Evolutionary conservation across 2,113 vertebrate genomes (phyloP), one percentile per base, ranked within the genome.

Genomic region (Mesocricetus auratus): DNA sequence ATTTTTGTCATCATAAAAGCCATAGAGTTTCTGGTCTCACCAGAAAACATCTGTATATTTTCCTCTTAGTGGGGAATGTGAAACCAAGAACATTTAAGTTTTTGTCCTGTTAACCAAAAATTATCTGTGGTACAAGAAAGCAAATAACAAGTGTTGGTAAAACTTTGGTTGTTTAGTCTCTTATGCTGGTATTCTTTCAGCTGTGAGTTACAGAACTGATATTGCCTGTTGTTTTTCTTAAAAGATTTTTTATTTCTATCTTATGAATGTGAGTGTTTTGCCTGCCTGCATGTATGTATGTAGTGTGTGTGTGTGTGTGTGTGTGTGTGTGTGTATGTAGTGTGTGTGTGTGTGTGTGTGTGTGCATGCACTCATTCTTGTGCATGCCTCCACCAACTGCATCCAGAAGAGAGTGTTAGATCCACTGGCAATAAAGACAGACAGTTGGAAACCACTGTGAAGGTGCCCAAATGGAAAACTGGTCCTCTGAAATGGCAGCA

Each of bases 1-100:
- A 12, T 5, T 79, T 91, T 93, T 93, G 5, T 21, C 21, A 26
- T 74, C 24, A 91, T 60, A 95, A 96, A 89, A 42, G 26, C 87
- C 93, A 90, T 85, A 85, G 33, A 16, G 10, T 29, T 93, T 93
- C 45, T 56, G 85, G 90, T 92, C 22, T n/a, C 22, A 66, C 19
- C n/a, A 90, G 77, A 92, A 91, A 89, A 77, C 74, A 39, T 85
- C 5, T 12, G 2, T 50, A 50, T 78, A 5, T 12, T 91, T 94
- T 89, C 82, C 39, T 94, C 33, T 50, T 89, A 58, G 69, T 94
- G 12, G 24, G 21, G 2, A 69, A 56, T 69, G 3, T 96, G 60
- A 93, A 75, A 56, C 4, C 26, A 68, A 83, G 42, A 75, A 64
- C 86, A 58, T 53, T 96, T 79, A 93, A 68, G 16, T 3, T 73